A percentile compares a stretch with the other conserved stretches of the same genome.
Evolutionary conservation across 2,797 vertebrate genomes (phyloP).

Genomic region (Passerculus sandwichensis): DNA sequence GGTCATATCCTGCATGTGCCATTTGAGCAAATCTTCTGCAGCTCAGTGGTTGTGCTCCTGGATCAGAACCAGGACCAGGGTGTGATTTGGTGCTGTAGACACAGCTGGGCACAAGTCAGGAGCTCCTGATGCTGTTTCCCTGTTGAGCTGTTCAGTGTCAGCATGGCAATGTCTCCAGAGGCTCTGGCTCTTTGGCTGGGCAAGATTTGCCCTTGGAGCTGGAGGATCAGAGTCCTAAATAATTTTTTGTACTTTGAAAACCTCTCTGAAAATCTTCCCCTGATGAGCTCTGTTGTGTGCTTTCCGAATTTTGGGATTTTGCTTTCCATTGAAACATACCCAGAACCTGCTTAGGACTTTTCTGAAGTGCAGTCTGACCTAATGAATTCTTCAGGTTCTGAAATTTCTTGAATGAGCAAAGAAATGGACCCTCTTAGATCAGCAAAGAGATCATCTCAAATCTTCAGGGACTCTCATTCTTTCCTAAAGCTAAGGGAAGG

Average conservation of each 20-base stretch:
- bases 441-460: background rate
- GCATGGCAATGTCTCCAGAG: background rate
- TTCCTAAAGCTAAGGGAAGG: background rate
- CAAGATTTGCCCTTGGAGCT: background rate
- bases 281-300: accelerated
- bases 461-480: background rate
- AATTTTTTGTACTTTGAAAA: background rate
- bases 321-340: background rate
- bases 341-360: background rate
- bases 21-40: background rate
- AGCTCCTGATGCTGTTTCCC: background rate
- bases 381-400: background rate
- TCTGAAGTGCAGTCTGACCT: background rate
- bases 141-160: accelerated
- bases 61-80: background rate
- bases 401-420: background rate
- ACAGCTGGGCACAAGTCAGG: background rate
- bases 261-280: background rate
- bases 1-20: background rate
- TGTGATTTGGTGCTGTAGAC: background rate
- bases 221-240: background rate
- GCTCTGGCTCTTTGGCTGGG: background rate
- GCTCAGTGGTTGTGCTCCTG: background rate
- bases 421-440: background rate
- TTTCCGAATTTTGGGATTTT: background rate